Base-by-base conservation (phyloP, 2,888 invertebrate species). In the Pollenia angustigena region DNA sequence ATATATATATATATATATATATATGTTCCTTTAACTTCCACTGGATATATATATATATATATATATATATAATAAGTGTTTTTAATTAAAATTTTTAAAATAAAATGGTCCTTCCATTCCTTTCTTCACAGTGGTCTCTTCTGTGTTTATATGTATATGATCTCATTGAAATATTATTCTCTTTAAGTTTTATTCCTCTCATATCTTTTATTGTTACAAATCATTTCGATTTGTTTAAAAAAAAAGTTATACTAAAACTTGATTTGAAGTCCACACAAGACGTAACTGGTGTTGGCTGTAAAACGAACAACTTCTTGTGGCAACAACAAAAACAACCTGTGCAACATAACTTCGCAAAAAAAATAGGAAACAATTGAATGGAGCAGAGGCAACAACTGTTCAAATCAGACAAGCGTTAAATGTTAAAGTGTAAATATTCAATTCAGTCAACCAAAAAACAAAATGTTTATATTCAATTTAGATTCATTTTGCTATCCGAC, bases 371-470 rank as follows among this genome's bases (percentile, higher is more conserved):
- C 76, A 62, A 69, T 76, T 69, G 75, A 40, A 62, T 68, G 62
- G 50, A 62, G 76, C 72, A 81, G 71, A 56, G 74, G 66, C 62
- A 81, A 60, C 82, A 85, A 71, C 69, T 71, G 69, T 58, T 64
- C 16, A 66, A 86, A 69, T 71, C 74, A 86, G 79, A 75, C 74
- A 82, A 82, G 82, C 82, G 82, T 86, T 86, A 86, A 86, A 86
- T 86, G 85, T 86, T 86, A 86, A 86, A 86, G 85, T 80, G 85
- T 86, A 79, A 86, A 86, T 69, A 82, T 69, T 74, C 60, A 79
- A 76, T 48, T 75, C 79, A 85, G 85, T 78, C 72, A 78, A 78
- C 62, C 72, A 69, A 72, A 68, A 75, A 40, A 32, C 18, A n/a
- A 75, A 62, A 68, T 9, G 18, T 40, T 74, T 52, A 69, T 78